These are phyloP conservation scores for Gymnarchus niloticus DNA, from an alignment of 2,113 vertebrate genomes.

Conservation along the genomic window DNA sequence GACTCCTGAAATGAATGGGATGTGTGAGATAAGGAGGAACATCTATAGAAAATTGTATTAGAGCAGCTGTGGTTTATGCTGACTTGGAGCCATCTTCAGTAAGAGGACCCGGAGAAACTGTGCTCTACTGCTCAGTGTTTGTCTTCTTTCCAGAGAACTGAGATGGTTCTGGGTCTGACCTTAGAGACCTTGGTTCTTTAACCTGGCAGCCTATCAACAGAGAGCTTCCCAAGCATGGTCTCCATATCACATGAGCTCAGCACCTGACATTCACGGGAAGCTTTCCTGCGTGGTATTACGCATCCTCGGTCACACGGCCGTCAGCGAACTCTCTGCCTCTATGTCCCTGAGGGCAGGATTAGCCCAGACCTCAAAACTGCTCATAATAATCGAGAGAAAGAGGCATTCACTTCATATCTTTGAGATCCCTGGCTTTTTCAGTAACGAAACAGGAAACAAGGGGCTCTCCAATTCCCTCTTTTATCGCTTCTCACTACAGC, in stretches of 20 bases:
- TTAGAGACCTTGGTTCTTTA: not conserved
- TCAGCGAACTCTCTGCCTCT: not conserved
- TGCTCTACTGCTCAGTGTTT: not conserved
- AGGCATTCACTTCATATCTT: not conserved
- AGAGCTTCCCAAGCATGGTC: not conserved
- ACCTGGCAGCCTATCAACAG: not conserved
- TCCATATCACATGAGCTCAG: not conserved
- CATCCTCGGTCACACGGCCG: not conserved
- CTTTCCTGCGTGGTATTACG: not conserved
- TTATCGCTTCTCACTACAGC: not conserved
- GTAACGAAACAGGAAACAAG: not conserved
- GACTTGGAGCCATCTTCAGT: not conserved
- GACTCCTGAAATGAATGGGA: not conserved
- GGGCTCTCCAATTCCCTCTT: not conserved
- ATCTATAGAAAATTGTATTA: not conserved
- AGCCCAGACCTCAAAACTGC: conserved; percentile 1
- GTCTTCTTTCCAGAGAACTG: not conserved
- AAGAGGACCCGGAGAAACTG: not conserved
- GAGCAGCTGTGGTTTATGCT: not conserved
- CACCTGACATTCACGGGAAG: not conserved
- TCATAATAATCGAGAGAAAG: not conserved
- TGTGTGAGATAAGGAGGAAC: not conserved
- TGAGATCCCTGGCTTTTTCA: not conserved
- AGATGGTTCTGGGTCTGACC: not conserved
- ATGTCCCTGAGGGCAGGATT: not conserved